phyloP scores from a whole-genome alignment of 2,888 invertebrate species.

The Rhyacophila evoluta region DNA sequence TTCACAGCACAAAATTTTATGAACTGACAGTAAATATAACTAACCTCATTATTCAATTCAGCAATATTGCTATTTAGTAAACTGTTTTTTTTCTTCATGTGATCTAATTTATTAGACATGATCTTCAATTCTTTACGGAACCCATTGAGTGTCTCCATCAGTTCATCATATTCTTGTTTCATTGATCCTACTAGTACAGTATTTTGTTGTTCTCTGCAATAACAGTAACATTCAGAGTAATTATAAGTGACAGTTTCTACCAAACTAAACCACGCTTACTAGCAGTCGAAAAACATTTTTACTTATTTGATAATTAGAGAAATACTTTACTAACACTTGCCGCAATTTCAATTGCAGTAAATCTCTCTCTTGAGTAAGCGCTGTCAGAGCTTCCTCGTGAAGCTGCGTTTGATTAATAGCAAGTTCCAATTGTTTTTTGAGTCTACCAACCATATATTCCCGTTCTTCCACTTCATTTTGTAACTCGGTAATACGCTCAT shows the following conservation, averaged over 20 bases:
- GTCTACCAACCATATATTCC: constrained; percentile 28
- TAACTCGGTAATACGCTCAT: constrained; percentile 36
- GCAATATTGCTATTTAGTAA: constrained; percentile 27
- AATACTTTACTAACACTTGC: constrained; percentile 6
- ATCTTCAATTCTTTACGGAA: constrained; percentile 23
- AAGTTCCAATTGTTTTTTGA: constrained; percentile 37
- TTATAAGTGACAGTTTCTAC: too few species aligned
- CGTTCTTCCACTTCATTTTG: constrained; percentile 42
- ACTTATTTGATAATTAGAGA: too few species aligned
- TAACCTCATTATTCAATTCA: constrained; percentile 44
- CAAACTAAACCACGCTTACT: too few species aligned
- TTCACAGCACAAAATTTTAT: too few species aligned
- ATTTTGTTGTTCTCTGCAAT: constrained; percentile 37
- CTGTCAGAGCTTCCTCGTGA: constrained; percentile 43
- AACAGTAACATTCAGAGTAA: too few species aligned
- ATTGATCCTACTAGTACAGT: neutral
- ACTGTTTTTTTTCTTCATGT: constrained; percentile 36
- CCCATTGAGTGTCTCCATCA: constrained; percentile 31
- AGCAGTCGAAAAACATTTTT: too few species aligned
- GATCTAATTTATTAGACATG: constrained; percentile 11
- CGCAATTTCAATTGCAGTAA: constrained; percentile 27
- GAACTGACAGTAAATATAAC: too few species aligned
- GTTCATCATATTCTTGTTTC: constrained; percentile 37
- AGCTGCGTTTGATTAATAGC: constrained; percentile 37
- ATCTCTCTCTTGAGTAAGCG: constrained; percentile 36